A percentile compares a stretch with the other conserved stretches of the same genome.
Conservation (phyloP, 92 coral and sea anemone genomes). For the Porites lobata region DNA sequence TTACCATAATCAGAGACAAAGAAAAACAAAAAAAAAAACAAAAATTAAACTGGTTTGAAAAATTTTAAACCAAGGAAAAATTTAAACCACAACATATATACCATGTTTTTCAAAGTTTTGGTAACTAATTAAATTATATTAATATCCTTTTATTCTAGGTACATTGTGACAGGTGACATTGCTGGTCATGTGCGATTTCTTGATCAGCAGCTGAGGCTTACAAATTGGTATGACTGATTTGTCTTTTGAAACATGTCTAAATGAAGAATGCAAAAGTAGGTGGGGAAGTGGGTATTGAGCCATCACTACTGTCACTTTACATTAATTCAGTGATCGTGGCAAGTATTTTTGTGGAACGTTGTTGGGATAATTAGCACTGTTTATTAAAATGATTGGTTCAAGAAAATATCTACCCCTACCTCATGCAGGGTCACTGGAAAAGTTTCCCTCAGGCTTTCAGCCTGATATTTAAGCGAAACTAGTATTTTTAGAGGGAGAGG, state of each 20-base stretch:
- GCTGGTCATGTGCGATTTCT: slow-evolving; percentile 97
- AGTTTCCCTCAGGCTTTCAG: too few species aligned
- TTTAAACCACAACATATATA: too few species aligned
- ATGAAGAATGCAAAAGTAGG: neutral
- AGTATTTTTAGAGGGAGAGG: too few species aligned
- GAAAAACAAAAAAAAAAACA: too few species aligned
- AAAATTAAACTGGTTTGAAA: too few species aligned
- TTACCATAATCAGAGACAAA: too few species aligned
- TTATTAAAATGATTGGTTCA: neutral
- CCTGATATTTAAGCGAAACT: too few species aligned
- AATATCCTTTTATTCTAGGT: slow-evolving; percentile 51
- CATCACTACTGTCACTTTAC: neutral
- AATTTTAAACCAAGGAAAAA: too few species aligned
- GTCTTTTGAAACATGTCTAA: neutral
- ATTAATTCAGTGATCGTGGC: neutral
- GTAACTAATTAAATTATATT: too few species aligned
- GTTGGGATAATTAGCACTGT: neutral
- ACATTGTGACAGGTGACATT: slow-evolving; percentile 95
- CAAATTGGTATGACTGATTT: slow-evolving; percentile 83
- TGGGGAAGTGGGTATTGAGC: neutral
- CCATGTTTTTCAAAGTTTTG: too few species aligned
- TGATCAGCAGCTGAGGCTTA: slow-evolving; percentile 91
- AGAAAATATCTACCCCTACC: too few species aligned
- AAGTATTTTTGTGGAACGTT: neutral
- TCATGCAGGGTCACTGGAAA: too few species aligned